Base-by-base conservation (phyloP, 2,797 vertebrate species). In the Aphelocoma californica region DNA sequence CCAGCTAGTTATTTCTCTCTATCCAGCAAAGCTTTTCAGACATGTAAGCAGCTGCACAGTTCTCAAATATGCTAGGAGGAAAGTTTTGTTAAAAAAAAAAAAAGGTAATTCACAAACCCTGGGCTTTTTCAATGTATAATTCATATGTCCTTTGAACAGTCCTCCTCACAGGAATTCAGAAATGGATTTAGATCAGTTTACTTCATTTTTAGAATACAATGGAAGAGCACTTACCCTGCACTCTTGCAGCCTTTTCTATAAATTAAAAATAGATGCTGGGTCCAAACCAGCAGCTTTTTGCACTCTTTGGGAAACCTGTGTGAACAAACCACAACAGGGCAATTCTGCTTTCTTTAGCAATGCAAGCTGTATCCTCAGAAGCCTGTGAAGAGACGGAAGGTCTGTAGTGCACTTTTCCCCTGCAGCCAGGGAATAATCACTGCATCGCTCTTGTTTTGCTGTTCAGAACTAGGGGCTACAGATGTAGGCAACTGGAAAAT, bases 191-290 rank as follows among this genome's bases (percentile, higher is more conserved):
- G 86, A 95, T 91, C 58, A 69, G 69, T 74, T 92, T 95, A 72
- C 92, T 95, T 94, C 86, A 85, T 87, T 95, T 96, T 92, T 92
- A 78, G 86, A 91, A 70, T 93, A 96, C 83, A 92, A 84, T 81
- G 84, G 54, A 60, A 58, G 75, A 91, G 79, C 88, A 93, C 92
- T 96, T 94, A 89, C 23, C 62, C 90, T 93, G 88, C 72, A 82
- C 90, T 94, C 83, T 65, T 92, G 54, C 65, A 87, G 83, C 26
- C 31, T 90, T 92, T 93, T 74, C 74, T 93, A 18, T 80, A 87
- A 78, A 88, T 95, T 89, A 97, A 94, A 97, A 94, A 96, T 95
- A 95, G 88, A 94, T 92, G 81, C 74, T 89, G 81, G 50, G 89
- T 40, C 79, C 65, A 81, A 82, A 95, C 54, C 7, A 14, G 51